phyloP scores from a whole-genome alignment of 2,113 vertebrate species.

The Lontra canadensis region DNA sequence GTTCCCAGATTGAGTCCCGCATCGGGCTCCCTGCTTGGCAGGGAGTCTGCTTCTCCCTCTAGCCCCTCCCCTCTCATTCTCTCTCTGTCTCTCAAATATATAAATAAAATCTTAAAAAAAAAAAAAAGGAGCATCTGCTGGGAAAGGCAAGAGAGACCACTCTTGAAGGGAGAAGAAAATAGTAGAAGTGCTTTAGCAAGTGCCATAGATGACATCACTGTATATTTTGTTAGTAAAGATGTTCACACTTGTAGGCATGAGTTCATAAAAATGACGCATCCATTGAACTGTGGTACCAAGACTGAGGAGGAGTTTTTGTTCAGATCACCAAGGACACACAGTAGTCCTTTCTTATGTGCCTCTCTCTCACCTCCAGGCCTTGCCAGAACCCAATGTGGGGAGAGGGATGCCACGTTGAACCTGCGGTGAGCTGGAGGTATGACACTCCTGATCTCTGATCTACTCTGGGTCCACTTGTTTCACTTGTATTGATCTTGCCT shows the following conservation, averaged over 20 bases:
- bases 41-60: too few species aligned
- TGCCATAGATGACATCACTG: neutral
- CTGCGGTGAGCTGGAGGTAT: neutral
- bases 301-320: neutral
- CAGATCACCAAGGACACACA: neutral
- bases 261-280: too few species aligned
- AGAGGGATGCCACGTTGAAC: neutral
- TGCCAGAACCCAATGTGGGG: fast-evolving
- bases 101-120: neutral
- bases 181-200: too few species aligned
- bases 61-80: too few species aligned
- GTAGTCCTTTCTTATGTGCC: neutral
- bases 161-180: neutral
- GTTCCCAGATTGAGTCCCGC: too few species aligned
- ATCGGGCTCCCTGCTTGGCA: too few species aligned
- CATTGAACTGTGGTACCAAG: too few species aligned
- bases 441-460: neutral
- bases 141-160: neutral
- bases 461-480: neutral
- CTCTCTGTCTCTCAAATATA: too few species aligned
- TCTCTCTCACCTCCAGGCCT: neutral
- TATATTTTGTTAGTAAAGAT: too few species aligned
- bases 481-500: neutral
- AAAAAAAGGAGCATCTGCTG: neutral
- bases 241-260: neutral